Base-by-base conservation (phyloP, 2,797 vertebrate genomes). In the Neoniphon sammara region DNA sequence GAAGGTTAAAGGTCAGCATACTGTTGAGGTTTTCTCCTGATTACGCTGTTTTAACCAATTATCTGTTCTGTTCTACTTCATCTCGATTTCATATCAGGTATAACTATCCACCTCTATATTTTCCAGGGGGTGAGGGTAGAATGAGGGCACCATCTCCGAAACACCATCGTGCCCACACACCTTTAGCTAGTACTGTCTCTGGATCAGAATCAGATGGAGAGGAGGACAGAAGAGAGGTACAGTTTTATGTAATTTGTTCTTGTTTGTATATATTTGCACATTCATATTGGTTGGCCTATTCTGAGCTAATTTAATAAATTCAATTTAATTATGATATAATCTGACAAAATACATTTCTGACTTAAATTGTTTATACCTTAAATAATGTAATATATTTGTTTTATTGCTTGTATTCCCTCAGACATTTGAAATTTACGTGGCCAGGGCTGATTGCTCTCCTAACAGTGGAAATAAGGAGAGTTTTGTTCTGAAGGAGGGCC, bases 141-240 rank as follows among this genome's bases (percentile, higher is more conserved):
- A 88, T 94, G 30, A 97, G 85, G 90, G 96, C 96, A 0, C 95
- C 96, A 0, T 98, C 97, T 6, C 94, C 97, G 1, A 98, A 97
- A 50, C 96, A 97, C 64, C 94, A 95, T 42, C 95, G 95, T 0
- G 92, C 95, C 58, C 93, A 96, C n/a, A 97, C 96, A 18, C 93
- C 96, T 9, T 93, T 96, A 59, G 91, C 95, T 0, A 93, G 93
- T 50, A 94, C 95, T 1, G 93, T 96, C 31, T 98, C 98, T 0
- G 95, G 95, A 66, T 98, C 97, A 0, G 98, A 99, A 75, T 99
- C 98, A 0, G 98, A 98, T 47, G 97, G 96, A 0, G 97, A 97
- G 1, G 96, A 98, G 58, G 94, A 96, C 18, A 94, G 94, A 76
- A 94, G 91, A 80, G 97, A 99, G 96, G 98, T 98, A 78, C 7